Evolutionary conservation across 1,140 invertebrate genomes (phyloP).

Genomic region (Apis cerana): DNA sequence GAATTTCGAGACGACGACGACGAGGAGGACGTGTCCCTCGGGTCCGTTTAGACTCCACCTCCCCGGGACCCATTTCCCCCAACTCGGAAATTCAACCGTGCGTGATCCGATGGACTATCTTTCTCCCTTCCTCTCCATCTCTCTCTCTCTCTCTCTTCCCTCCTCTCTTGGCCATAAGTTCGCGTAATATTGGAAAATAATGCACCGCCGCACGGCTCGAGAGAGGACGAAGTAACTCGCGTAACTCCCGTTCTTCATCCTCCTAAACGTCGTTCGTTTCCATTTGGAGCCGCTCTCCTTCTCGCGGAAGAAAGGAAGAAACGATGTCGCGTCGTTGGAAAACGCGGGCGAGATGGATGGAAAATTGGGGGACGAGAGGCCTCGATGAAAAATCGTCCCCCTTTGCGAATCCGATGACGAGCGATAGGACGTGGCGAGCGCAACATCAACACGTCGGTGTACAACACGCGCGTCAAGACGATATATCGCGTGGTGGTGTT

Average conservation of each 20-base stretch:
- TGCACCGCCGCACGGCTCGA: conserved; percentile 57
- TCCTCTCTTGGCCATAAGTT: conserved; percentile 19
- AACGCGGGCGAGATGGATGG: background rate
- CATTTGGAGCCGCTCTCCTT: background rate
- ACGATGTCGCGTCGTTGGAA: background rate
- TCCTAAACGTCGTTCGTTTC: conserved; percentile 20
- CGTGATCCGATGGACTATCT: conserved; percentile 65
- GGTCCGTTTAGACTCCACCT: conserved; percentile 66
- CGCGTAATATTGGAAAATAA: conserved; percentile 74
- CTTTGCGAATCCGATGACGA: background rate
- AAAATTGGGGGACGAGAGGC: background rate
- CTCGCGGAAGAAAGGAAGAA: background rate
- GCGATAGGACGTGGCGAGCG: conserved; percentile 16
- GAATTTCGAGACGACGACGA: conserved; percentile 62
- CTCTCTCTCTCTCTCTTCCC: background rate
- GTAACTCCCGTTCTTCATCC: conserved; percentile 32
- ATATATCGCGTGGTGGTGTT: conserved; percentile 56
- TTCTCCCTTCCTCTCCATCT: conserved; percentile 43
- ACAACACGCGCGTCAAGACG: conserved; percentile 61
- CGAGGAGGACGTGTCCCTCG: conserved; percentile 67
- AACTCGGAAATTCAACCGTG: conserved; percentile 71
- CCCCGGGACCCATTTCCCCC: conserved; percentile 51
- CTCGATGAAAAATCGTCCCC: conserved; percentile 20
- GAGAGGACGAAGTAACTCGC: conserved; percentile 39
- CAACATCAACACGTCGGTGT: background rate